Evolutionary conservation across 2,113 vertebrate species (phyloP).

Genomic region (Setophaga kirtlandii): DNA sequence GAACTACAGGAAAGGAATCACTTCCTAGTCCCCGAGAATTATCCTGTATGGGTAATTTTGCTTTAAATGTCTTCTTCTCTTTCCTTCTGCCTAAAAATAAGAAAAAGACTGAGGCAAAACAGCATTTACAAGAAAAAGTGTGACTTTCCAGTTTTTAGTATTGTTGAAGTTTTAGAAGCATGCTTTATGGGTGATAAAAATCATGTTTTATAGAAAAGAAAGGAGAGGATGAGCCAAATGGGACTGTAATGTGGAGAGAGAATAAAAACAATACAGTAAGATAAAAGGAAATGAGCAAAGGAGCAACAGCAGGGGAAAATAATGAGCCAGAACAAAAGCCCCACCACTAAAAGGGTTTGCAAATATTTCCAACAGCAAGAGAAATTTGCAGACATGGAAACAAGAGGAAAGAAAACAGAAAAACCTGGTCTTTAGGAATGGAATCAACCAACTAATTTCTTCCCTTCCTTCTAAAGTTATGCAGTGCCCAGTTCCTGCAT

Average conservation of each 20-base stretch:
- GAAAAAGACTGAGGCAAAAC: neutral
- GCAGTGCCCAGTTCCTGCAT: neutral
- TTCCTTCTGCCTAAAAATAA: neutral
- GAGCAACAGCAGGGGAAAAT: conserved; percentile 44
- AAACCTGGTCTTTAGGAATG: neutral
- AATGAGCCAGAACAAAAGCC: conserved; percentile 63
- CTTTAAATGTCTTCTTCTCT: neutral
- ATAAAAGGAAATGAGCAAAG: conserved; percentile 58
- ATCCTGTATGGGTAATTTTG: neutral
- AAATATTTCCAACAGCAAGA: conserved; percentile 25
- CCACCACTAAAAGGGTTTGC: conserved; percentile 12
- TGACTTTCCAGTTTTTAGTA: neutral
- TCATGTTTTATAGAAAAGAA: neutral
- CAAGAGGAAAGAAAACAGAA: neutral
- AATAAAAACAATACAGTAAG: conserved; percentile 49
- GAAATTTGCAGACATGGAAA: conserved; percentile 9
- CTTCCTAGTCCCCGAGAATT: neutral
- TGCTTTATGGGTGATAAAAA: conserved; percentile 41
- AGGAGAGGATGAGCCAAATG: conserved; percentile 32
- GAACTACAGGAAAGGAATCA: neutral
- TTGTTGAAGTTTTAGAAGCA: conserved; percentile 15
- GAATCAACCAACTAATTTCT: neutral
- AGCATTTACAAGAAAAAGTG: neutral
- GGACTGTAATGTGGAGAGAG: neutral
- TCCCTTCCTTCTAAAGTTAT: neutral